These are phyloP conservation scores for Caranx melampygus DNA, from an alignment of 2,113 vertebrate species.

Conservation along the genomic window DNA sequence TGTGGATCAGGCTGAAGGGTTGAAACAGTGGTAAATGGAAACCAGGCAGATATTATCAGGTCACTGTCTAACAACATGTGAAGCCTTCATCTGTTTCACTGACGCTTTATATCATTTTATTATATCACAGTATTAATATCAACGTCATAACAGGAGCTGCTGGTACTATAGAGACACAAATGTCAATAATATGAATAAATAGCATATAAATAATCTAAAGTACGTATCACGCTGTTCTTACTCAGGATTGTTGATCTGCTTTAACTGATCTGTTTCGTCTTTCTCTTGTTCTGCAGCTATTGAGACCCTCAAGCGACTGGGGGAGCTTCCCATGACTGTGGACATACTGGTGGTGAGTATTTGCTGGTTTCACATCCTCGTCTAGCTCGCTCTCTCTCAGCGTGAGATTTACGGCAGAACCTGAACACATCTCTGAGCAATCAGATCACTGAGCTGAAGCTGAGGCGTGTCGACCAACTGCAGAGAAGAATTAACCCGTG, in stretches of 20 bases:
- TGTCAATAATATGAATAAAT: too few relatives aligned
- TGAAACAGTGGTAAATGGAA: too few relatives aligned
- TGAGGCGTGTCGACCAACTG: neutral
- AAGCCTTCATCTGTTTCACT: too few relatives aligned
- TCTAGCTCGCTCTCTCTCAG: neutral
- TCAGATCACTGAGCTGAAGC: neutral
- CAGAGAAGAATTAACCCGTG: too few relatives aligned
- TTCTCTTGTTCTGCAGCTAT: slow-evolving; percentile 83
- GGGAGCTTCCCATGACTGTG: slow-evolving; percentile 94
- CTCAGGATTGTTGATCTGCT: neutral
- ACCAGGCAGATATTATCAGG: too few relatives aligned
- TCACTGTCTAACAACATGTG: too few relatives aligned
- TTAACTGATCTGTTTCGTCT: neutral
- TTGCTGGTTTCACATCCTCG: neutral
- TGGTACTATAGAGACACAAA: too few relatives aligned
- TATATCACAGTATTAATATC: too few relatives aligned
- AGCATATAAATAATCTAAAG: too few relatives aligned
- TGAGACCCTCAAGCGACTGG: slow-evolving; percentile 93
- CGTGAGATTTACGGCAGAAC: neutral
- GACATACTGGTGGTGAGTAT: slow-evolving; percentile 94
- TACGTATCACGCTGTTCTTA: too few relatives aligned
- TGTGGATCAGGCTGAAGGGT: neutral
- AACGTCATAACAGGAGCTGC: too few relatives aligned
- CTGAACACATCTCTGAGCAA: slow-evolving; percentile 9
- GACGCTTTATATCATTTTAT: too few relatives aligned